phyloP scores from a whole-genome alignment of 2,888 invertebrate genomes.

The Mylabris sibirica region DNA sequence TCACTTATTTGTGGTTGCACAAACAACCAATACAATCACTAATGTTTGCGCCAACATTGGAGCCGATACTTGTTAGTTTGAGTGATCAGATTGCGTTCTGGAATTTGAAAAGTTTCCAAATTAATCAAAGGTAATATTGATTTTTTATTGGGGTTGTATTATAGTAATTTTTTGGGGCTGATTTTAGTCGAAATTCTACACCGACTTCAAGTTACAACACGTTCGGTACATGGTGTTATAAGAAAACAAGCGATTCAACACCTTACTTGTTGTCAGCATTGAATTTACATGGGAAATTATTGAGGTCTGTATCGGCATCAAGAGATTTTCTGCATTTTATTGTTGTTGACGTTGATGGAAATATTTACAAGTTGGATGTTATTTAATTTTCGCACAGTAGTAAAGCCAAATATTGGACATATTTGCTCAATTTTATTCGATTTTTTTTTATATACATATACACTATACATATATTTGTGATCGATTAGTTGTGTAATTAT shows the following conservation, averaged over 20 bases:
- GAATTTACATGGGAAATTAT: conserved; percentile 55
- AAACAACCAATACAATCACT: conserved; percentile 64
- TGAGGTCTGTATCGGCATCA: conserved; percentile 55
- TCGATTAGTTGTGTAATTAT: not conserved
- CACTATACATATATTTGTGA: not conserved
- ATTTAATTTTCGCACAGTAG: conserved; percentile 47
- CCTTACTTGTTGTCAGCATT: conserved; percentile 57
- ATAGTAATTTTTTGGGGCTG: not conserved
- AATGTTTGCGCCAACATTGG: conserved; percentile 65
- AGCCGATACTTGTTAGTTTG: conserved; percentile 64
- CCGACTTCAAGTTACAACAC: not conserved
- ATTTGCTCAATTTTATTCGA: conserved; percentile 6
- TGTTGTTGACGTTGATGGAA: conserved; percentile 68
- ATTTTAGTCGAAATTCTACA: conserved; percentile 1
- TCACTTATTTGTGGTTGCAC: conserved; percentile 61
- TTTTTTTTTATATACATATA: not conserved
- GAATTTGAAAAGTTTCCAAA: conserved; percentile 56
- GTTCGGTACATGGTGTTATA: conserved; percentile 40
- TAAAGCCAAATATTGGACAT: conserved; percentile 16
- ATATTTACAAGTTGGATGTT: conserved; percentile 67
- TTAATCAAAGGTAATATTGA: conserved; percentile 19
- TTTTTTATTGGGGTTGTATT: not conserved
- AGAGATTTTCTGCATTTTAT: conserved; percentile 66
- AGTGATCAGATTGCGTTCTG: conserved; percentile 69
- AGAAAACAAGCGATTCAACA: conserved; percentile 45